Percentiles rank a stretch among this genome's conserved stretches.
Conservation (phyloP, 2,113 vertebrate species). For the Zapornia atra region DNA sequence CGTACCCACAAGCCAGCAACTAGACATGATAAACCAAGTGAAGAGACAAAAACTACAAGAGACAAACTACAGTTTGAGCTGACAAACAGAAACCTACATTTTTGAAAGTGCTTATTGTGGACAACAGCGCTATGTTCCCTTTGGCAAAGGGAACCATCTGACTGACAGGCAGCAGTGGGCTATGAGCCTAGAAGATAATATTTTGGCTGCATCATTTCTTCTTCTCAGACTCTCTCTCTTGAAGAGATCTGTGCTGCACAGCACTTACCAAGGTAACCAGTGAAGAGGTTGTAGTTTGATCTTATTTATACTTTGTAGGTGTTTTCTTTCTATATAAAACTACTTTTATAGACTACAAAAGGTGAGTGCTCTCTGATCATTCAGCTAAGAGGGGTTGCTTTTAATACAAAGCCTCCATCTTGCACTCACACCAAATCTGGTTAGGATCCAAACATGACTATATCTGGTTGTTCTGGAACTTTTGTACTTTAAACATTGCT, state of each 20-base stretch:
- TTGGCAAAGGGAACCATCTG: slow-evolving; percentile 21
- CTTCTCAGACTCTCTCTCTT: slow-evolving; percentile 7
- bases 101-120: not conserved
- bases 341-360: not conserved
- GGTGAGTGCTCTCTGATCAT: not conserved
- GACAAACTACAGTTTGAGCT: not conserved
- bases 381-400: not conserved
- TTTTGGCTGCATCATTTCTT: slow-evolving; percentile 45
- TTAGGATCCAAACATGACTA: not conserved
- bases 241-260: not conserved
- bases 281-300: slow-evolving; percentile 49
- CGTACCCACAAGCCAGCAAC: not conserved
- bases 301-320: slow-evolving; percentile 27
- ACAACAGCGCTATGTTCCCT: not conserved
- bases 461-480: not conserved
- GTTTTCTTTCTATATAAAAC: not conserved
- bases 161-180: slow-evolving; percentile 43
- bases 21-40: not conserved
- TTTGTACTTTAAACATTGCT: not conserved
- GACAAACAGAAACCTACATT: not conserved
- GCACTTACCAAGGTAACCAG: not conserved
- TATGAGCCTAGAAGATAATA: slow-evolving; percentile 36
- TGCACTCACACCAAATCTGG: not conserved
- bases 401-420: not conserved
- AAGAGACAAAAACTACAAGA: not conserved